Evolutionary conservation across 2,888 invertebrate species (phyloP).

Genomic region (Agonopterix alstromeriana): DNA sequence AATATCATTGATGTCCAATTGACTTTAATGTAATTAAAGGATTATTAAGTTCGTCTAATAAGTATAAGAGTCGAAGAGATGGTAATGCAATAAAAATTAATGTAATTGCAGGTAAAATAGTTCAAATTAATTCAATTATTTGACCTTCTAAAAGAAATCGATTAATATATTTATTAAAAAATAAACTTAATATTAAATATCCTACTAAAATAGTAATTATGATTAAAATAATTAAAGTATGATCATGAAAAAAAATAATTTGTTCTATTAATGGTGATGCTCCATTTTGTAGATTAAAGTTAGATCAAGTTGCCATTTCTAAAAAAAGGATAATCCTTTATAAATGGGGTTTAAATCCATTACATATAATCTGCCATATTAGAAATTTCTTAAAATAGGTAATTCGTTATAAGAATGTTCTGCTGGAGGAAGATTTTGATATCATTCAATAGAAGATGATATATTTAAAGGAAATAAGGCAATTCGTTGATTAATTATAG

Average conservation of each 20-base stretch:
- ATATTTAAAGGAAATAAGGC: constrained; percentile 65
- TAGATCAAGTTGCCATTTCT: constrained; percentile 79
- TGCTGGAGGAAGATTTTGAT: constrained; percentile 72
- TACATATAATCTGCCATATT: constrained; percentile 76
- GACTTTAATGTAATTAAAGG: constrained; percentile 78
- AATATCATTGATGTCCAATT: constrained; percentile 81
- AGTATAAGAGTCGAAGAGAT: constrained; percentile 76
- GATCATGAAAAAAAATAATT: constrained; percentile 80
- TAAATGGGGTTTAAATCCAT: constrained; percentile 82
- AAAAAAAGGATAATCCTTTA: constrained; percentile 79
- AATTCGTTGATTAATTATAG: constrained; percentile 70
- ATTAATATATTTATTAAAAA: constrained; percentile 76
- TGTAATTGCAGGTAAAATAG: constrained; percentile 76
- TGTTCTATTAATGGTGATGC: constrained; percentile 81
- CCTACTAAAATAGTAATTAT: constrained; percentile 78
- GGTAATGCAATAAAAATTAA: constrained; percentile 80
- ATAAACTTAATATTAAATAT: constrained; percentile 73
- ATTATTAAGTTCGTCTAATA: constrained; percentile 79
- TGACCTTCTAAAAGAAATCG: constrained; percentile 76
- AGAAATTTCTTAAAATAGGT: constrained; percentile 77
- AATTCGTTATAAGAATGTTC: constrained; percentile 79
- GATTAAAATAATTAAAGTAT: constrained; percentile 76
- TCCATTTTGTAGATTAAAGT: constrained; percentile 77
- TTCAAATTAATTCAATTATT: constrained; percentile 81
- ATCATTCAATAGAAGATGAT: constrained; percentile 79